A percentile compares a stretch with the other conserved stretches of the same genome.
Conservation (phyloP, 92 coral and sea anemone genomes). For the Zoanthus gigantus region DNA sequence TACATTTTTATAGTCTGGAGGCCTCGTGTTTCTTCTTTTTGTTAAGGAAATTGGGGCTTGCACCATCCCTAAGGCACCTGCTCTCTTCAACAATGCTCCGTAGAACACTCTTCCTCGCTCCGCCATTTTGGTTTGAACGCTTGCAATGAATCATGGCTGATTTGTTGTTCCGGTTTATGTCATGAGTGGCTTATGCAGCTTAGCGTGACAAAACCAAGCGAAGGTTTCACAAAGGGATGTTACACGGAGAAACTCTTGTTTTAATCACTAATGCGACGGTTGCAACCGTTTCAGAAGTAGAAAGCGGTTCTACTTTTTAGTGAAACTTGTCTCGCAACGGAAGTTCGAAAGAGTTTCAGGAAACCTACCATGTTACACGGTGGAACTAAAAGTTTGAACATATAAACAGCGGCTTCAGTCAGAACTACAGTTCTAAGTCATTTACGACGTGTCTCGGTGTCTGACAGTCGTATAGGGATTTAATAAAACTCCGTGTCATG, state of each 20-base stretch:
- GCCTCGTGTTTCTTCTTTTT: constrained; percentile 24
- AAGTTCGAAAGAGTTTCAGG: no score
- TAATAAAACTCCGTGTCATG: no score
- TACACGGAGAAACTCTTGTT: not conserved
- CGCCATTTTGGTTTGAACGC: constrained; percentile 33
- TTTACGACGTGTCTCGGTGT: no score
- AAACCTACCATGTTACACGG: no score
- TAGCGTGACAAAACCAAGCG: not conserved
- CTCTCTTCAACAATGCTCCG: not conserved
- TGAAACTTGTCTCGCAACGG: no score
- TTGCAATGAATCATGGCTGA: not conserved
- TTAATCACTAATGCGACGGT: no score
- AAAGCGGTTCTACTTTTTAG: no score
- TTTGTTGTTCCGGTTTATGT: not conserved
- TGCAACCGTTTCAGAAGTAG: no score
- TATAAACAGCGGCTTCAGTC: no score
- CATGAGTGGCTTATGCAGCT: not conserved
- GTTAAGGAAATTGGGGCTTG: constrained; percentile 8
- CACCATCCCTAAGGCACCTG: constrained; percentile 1
- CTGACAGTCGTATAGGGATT: no score
- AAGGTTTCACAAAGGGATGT: not conserved
- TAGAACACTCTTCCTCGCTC: not conserved
- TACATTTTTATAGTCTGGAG: constrained; percentile 22
- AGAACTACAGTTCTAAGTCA: no score
- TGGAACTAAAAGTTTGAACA: no score